Evolutionary conservation across 2,888 invertebrate genomes (phyloP).

Genomic region (Neuroscelio doddi): DNA sequence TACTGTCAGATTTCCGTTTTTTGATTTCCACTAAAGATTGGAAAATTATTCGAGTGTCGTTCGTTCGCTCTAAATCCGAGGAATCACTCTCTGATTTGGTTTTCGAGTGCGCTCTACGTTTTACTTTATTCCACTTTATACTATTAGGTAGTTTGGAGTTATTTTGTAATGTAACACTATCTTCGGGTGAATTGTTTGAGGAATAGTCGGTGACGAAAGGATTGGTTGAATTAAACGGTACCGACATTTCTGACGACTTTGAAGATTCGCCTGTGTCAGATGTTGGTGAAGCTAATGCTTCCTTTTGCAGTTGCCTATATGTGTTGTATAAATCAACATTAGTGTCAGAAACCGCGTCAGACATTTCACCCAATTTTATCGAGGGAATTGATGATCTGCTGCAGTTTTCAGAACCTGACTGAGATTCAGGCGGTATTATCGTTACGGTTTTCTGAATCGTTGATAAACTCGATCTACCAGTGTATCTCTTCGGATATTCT

Average conservation of each 20-base stretch:
- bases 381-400: slow-evolving; percentile 31
- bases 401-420: slow-evolving; percentile 1
- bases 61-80: slow-evolving; percentile 34
- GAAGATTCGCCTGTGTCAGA: slow-evolving; percentile 30
- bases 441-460: slow-evolving; percentile 60
- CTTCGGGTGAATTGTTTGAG: not conserved
- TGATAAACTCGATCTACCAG: slow-evolving; percentile 6
- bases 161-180: no score
- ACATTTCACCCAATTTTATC: slow-evolving; percentile 18
- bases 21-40: slow-evolving; percentile 33
- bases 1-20: slow-evolving; percentile 24
- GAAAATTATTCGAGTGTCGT: slow-evolving; percentile 41
- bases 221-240: slow-evolving; percentile 8
- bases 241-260: slow-evolving; percentile 21
- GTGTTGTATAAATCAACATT: slow-evolving; percentile 5
- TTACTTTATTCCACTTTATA: slow-evolving; percentile 8
- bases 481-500: slow-evolving; percentile 22
- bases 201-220: not conserved
- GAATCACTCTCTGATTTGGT: slow-evolving; percentile 44
- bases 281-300: not conserved
- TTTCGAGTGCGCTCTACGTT: slow-evolving; percentile 25
- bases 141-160: slow-evolving; percentile 7
- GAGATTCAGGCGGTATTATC: slow-evolving; percentile 58
- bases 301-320: not conserved
- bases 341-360: slow-evolving; percentile 11